These are phyloP conservation scores for Agrotis exclamationis DNA, from an alignment of 2,888 invertebrate species.

Conservation along the genomic window DNA sequence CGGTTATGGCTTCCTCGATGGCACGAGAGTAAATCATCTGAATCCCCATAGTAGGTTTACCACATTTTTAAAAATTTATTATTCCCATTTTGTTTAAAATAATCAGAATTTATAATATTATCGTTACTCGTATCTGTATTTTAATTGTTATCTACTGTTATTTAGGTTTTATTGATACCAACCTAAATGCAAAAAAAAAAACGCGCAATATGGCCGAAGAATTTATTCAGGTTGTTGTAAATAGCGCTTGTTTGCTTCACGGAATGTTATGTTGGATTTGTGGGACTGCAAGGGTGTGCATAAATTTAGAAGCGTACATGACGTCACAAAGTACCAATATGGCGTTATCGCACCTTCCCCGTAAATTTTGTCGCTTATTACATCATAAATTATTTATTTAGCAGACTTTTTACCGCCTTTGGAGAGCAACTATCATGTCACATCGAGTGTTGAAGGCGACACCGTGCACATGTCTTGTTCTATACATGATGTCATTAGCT, in stretches of 20 bases:
- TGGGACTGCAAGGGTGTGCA: neutral
- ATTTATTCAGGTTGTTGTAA: neutral
- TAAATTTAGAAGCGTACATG: no score
- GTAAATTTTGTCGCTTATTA: no score
- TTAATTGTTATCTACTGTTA: neutral
- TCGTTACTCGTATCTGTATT: neutral
- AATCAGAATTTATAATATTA: conserved; percentile 4
- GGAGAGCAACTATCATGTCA: neutral
- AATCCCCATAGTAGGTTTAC: conserved; percentile 5
- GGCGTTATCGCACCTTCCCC: no score
- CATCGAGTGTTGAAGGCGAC: conserved; percentile 63
- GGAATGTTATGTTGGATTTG: neutral
- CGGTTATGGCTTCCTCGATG: conserved; percentile 77
- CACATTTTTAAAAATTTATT: neutral
- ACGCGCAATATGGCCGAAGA: no score
- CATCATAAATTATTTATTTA: neutral
- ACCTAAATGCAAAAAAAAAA: no score
- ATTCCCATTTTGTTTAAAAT: neutral
- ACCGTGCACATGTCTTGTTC: conserved; percentile 78
- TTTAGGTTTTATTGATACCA: neutral
- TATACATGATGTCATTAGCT: conserved; percentile 74
- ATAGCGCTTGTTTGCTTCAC: neutral
- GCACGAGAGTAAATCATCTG: no score
- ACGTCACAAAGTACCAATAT: no score
- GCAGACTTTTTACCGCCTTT: conserved; percentile 75